A percentile compares a stretch with the other conserved stretches of the same genome.
These are phyloP conservation scores for Ficedula albicollis DNA, from an alignment of 2,797 vertebrate species.

Conservation along the genomic window DNA sequence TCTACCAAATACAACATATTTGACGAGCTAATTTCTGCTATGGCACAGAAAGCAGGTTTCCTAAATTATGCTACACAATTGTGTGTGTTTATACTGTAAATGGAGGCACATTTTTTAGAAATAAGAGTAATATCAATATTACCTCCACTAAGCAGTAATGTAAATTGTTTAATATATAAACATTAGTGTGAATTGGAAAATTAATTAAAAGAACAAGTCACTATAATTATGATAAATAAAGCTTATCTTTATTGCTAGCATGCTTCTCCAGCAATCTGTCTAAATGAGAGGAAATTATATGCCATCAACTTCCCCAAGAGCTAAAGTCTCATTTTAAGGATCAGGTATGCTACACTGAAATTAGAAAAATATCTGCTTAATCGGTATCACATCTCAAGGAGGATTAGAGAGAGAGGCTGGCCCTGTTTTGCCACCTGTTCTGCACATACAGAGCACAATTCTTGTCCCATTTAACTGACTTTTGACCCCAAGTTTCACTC, in stretches of 20 bases:
- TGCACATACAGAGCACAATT: neutral
- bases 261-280: conserved; percentile 60
- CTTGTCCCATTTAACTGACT: neutral
- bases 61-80: neutral
- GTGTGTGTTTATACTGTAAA: neutral
- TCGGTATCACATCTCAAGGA: neutral
- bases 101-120: neutral
- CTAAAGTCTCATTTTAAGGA: conserved; percentile 47
- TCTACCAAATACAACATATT: neutral
- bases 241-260: conserved; percentile 61
- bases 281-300: conserved; percentile 69
- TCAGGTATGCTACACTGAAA: conserved; percentile 9
- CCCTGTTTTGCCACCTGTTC: neutral
- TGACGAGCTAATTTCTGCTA: conserved; percentile 8
- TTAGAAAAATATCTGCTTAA: neutral
- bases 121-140: conserved; percentile 33
- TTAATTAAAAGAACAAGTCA: conserved; percentile 68
- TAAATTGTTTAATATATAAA: conserved; percentile 66
- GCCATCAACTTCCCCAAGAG: conserved; percentile 54
- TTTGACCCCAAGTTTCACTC: neutral
- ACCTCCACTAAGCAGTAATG: conserved; percentile 24
- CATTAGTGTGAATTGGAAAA: conserved; percentile 51
- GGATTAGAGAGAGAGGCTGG: neutral
- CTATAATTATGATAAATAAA: conserved; percentile 67
- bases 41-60: neutral